A percentile compares a stretch with the other conserved stretches of the same genome.
Evolutionary conservation across 1,140 invertebrate species (phyloP).

Genomic region (Hylaeus volcanicus): DNA sequence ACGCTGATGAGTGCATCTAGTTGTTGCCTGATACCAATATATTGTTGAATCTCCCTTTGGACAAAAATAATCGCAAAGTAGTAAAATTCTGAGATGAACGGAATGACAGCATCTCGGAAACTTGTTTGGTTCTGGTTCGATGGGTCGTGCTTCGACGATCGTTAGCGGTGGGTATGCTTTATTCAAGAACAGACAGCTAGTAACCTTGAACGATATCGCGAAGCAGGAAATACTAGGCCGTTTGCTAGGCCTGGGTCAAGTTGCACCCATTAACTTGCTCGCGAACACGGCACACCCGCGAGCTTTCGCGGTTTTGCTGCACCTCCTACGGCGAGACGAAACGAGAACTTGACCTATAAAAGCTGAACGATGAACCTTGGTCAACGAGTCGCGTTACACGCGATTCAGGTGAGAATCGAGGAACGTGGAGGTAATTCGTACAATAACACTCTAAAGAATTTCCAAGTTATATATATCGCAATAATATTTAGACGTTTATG

Average conservation of each 20-base stretch:
- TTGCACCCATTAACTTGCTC: background rate
- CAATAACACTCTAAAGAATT: background rate
- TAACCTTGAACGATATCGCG: conserved; percentile 18
- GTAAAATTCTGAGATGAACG: too few species aligned
- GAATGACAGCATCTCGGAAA: too few species aligned
- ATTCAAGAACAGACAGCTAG: conserved; percentile 10
- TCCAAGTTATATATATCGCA: too few species aligned
- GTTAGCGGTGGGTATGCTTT: background rate
- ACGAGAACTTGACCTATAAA: conserved; percentile 76
- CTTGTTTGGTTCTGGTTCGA: too few species aligned
- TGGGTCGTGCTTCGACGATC: background rate
- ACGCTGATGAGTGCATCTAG: too few species aligned
- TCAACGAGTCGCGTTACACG: conserved; percentile 63
- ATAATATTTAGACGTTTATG: too few species aligned
- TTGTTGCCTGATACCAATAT: too few species aligned
- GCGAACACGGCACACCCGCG: conserved; percentile 1
- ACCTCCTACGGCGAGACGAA: conserved; percentile 51
- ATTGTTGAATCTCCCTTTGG: too few species aligned
- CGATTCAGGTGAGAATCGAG: conserved; percentile 59
- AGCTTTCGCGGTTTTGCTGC: conserved; percentile 9
- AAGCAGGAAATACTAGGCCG: conserved; percentile 11
- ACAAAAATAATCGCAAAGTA: too few species aligned
- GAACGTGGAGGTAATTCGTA: background rate
- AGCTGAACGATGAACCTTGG: conserved; percentile 62
- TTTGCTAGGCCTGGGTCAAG: conserved; percentile 51